Evolutionary conservation across 2,113 vertebrate genomes (phyloP).

Genomic region (Microtus richardsoni): DNA sequence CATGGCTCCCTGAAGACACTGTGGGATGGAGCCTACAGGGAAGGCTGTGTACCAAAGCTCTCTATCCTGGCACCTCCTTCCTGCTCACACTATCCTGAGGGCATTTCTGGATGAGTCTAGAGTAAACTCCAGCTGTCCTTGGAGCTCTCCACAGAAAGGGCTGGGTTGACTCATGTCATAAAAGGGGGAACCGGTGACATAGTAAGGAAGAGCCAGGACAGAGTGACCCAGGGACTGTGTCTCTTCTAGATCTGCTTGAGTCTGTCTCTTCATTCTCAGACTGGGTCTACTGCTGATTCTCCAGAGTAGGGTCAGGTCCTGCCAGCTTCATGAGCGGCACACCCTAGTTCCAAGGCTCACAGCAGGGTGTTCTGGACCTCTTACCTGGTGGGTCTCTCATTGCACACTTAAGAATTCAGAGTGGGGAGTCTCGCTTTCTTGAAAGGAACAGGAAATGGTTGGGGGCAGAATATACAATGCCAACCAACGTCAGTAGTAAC

Average conservation of each 20-base stretch:
- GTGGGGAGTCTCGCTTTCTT: too few relatives aligned
- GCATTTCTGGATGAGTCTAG: background rate
- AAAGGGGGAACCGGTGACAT: background rate
- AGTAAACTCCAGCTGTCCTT: background rate
- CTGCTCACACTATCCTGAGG: accelerated
- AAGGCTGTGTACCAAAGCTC: background rate
- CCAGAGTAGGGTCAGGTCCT: background rate
- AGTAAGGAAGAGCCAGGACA: background rate
- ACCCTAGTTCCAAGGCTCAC: accelerated
- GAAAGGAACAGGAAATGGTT: background rate
- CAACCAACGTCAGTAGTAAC: accelerated
- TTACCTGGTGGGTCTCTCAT: too few relatives aligned
- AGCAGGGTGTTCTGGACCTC: background rate
- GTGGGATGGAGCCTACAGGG: accelerated
- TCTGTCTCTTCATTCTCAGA: background rate
- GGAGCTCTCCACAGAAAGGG: background rate
- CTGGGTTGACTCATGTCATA: background rate
- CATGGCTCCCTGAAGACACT: background rate
- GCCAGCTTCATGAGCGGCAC: background rate
- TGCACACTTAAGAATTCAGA: too few relatives aligned
- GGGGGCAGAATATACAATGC: accelerated
- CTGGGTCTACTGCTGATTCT: too few relatives aligned
- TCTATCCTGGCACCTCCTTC: background rate
- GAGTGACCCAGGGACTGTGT: accelerated
- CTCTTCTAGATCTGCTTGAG: background rate